phyloP scores from a whole-genome alignment of 2,888 invertebrate genomes.

The Acleris literana region DNA sequence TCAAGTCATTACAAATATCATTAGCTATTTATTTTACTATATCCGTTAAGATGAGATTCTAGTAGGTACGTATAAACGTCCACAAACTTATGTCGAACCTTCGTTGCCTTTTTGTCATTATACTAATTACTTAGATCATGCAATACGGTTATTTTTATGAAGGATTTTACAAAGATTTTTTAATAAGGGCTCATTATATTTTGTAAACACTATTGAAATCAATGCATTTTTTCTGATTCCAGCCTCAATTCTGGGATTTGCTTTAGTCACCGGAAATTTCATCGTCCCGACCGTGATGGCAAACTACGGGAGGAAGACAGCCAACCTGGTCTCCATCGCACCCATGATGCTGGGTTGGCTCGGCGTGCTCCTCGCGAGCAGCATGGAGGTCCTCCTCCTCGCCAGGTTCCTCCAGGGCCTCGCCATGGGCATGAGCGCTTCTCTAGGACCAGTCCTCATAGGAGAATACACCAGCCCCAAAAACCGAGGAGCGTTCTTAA shows the following conservation, averaged over 20 bases:
- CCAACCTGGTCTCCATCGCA: conserved; percentile 69
- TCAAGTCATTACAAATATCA: too few relatives aligned
- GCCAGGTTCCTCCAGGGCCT: conserved; percentile 65
- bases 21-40: too few relatives aligned
- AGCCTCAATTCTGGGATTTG: conserved; percentile 60
- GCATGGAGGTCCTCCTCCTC: conserved; percentile 58
- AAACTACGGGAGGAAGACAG: conserved; percentile 75
- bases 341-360: conserved; percentile 80
- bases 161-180: too few relatives aligned
- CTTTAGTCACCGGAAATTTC: conserved; percentile 56
- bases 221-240: conserved; percentile 40
- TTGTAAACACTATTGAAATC: background rate
- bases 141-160: too few relatives aligned
- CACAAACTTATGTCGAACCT: too few relatives aligned
- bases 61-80: too few relatives aligned
- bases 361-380: conserved; percentile 55
- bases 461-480: conserved; percentile 81
- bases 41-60: too few relatives aligned
- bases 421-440: conserved; percentile 73
- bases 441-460: conserved; percentile 72
- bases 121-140: too few relatives aligned
- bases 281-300: conserved; percentile 69
- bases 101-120: too few relatives aligned
- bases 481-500: conserved; percentile 82
- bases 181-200: too few relatives aligned